A percentile compares a stretch with the other conserved stretches of the same genome.
These are phyloP conservation scores for Craterocephalus amniculus DNA, from an alignment of 2,797 vertebrate genomes.

Conservation along the genomic window DNA sequence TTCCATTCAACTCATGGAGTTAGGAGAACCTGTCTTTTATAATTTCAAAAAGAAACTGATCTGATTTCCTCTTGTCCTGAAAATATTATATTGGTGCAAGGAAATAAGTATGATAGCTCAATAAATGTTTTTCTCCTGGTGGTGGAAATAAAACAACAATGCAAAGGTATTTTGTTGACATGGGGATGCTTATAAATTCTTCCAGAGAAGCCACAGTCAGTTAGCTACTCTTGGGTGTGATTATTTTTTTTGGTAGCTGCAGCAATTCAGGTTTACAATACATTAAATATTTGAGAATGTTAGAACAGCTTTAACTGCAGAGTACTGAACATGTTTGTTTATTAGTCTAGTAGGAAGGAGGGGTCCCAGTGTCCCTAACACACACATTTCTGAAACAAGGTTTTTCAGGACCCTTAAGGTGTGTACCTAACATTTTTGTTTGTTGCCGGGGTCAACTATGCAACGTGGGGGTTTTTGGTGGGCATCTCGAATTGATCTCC, in stretches of 20 bases:
- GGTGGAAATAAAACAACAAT: neutral
- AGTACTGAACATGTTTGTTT: constrained; percentile 7
- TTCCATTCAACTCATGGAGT: no score
- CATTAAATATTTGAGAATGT: neutral
- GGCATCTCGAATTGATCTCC: no score
- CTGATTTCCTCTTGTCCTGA: neutral
- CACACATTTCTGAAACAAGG: no score
- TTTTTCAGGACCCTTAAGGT: no score
- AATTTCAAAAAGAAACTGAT: neutral
- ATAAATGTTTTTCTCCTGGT: neutral
- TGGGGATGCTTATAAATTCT: no score
- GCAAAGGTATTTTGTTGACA: neutral
- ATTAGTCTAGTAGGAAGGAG: no score
- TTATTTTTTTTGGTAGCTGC: neutral
- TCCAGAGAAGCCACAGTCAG: neutral
- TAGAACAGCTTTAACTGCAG: neutral
- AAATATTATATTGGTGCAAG: neutral
- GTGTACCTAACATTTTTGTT: no score
- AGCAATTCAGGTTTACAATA: neutral
- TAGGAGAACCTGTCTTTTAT: neutral
- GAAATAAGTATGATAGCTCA: no score
- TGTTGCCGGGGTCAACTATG: no score
- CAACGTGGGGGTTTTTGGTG: no score
- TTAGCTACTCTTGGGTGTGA: no score
- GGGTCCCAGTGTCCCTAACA: no score